Base-by-base conservation (phyloP, 2,797 vertebrate species). In the Meda fulgida region DNA sequence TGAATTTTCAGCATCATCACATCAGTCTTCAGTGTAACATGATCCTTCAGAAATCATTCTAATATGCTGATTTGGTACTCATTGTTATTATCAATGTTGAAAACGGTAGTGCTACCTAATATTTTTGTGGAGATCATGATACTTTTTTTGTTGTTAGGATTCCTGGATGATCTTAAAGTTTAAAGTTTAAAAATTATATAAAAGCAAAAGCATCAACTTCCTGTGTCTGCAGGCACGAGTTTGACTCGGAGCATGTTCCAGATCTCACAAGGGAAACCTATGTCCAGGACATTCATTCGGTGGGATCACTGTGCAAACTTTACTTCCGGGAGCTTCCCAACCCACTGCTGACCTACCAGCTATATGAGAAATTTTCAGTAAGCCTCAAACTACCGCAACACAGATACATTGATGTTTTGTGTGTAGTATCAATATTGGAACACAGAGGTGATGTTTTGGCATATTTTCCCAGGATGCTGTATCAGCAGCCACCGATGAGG, bases 281-380 rank as follows among this genome's bases (percentile, higher is more conserved):
- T 86, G 96, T 97, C 89, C 98, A 99, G 90, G 98, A 99, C 87
- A 99, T 99, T 88, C 98, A 99, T 91, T 99, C 97, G 0, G 97
- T 99, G 91, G 97, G 98, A 71, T 99, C 98, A 11, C 96, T 99
- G 40, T 99, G 98, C 92, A 99, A 99, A 89, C 97, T 99, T 16
- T 99, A 98, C 92, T 99, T 99, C 92, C 96, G 98, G 0, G 98
- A 99, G 90, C 97, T 99, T 63, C 98, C 98, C 2, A 99, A 99
- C 92, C 98, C 98, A 23, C 94, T 99, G 89, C 97, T 99, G 87
- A 99, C 98, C 87, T 99, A 99, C 87, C 98, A 99, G 87, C 97
- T 99, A 84, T 99, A 99, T 6, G 97, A 98, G 89, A 97, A 98
- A 89, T 99, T 99, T 92, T 98, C 98, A 1, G 98, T 99, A 92